Base-by-base conservation (phyloP, 2,888 invertebrate species). In the Spisula solida region DNA sequence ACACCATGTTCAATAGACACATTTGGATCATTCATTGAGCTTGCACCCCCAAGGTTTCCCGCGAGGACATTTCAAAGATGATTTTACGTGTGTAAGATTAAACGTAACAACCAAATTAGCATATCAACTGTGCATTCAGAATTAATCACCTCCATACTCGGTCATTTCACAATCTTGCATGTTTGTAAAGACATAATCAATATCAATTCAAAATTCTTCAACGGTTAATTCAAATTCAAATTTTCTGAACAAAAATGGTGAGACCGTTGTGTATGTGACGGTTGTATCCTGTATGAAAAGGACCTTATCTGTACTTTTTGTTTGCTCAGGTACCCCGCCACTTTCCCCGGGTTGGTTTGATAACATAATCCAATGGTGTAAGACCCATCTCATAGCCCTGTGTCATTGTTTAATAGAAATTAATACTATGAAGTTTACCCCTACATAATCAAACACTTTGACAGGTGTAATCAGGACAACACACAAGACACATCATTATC, bases 221-320 rank as follows among this genome's bases (percentile, higher is more conserved):
- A 34, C 29, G 18, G 75, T 34, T 75, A 34, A 31, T 75, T 75
- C 34, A 75, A 75, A 75, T 75, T 75, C 34, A 75, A 75, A 75
- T 75, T 75, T 75, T 75, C 16, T 31, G 75, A 31, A 25, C 16
- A 34, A 75, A 34, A 25, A 5, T 10, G 10, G 6, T n/a, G 25
- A 66, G n/a, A 66, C 25, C 8, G n/a, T 25, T 66, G n/a, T 66
- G n/a, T 5, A 25, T n/a, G 41, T 41, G 41, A 41, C 41, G 41
- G 41, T 41, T 8, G 41, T 66, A 66, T n/a, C 60, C 60, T 25
- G 25, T 25, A 66, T 66, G 56, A 66, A 25, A n/a, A 66, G 60
- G 41, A n/a, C n/a, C 8, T 66, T 66, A 66, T 66, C 60, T 66
- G 20, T 25, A 66, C 41, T 66, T 66, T 66, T 10, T 66, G 60